Percentiles rank a stretch among this genome's conserved stretches.
Evolutionary conservation across 1,140 invertebrate genomes (phyloP).

Genomic region (Pararge aegeria): DNA sequence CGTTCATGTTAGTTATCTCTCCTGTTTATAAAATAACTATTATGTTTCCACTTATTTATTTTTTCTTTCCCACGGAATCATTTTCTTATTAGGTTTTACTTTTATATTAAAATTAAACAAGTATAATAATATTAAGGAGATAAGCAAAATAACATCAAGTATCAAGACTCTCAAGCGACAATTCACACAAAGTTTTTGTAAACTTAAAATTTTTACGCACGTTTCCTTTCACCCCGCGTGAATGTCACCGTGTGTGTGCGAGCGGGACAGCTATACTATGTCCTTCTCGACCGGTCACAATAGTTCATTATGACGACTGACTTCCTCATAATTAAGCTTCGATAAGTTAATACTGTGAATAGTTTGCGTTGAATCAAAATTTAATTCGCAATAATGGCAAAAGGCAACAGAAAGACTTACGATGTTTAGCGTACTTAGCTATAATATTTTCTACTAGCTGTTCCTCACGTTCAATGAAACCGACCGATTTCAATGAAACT

Average conservation of each 20-base stretch:
- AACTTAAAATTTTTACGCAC: slow-evolving; percentile 43
- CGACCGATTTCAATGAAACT: too few relatives aligned
- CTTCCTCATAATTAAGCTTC: slow-evolving; percentile 17
- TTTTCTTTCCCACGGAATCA: too few relatives aligned
- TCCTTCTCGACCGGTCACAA: slow-evolving; percentile 18
- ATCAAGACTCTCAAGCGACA: slow-evolving; percentile 41
- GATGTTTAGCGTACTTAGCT: too few relatives aligned
- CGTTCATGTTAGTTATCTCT: too few relatives aligned
- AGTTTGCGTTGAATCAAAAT: not conserved
- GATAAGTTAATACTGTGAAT: not conserved
- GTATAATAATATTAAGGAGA: too few relatives aligned
- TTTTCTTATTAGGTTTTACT: too few relatives aligned
- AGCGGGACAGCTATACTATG: slow-evolving; percentile 20
- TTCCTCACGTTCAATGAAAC: too few relatives aligned
- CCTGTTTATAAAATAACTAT: too few relatives aligned
- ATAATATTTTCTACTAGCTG: too few relatives aligned
- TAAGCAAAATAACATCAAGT: slow-evolving; percentile 25
- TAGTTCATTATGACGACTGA: not conserved
- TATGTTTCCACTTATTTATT: too few relatives aligned
- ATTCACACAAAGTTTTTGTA: slow-evolving; percentile 37
- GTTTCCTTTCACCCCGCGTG: slow-evolving; percentile 56
- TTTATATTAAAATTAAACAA: too few relatives aligned
- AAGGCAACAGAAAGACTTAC: not conserved
- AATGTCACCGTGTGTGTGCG: slow-evolving; percentile 36
- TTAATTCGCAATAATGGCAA: not conserved